Conservation (phyloP, 1,140 invertebrate species). For the Sitophilus oryzae region DNA sequence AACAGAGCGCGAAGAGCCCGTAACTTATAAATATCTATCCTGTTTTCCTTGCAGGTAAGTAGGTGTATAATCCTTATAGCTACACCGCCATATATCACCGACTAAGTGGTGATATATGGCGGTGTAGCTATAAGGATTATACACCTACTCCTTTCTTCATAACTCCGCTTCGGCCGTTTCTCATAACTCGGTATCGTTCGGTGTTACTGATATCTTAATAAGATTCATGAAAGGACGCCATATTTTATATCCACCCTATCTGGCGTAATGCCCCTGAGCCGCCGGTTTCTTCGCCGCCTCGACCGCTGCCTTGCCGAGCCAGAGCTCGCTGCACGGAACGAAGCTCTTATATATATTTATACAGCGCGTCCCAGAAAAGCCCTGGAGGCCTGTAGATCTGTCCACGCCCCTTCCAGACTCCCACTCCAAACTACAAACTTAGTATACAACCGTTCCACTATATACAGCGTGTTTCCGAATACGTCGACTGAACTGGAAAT, state of each 20-base stretch:
- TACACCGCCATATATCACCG: too few relatives aligned
- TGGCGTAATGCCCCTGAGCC: conserved; percentile 38
- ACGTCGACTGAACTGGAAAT: too few relatives aligned
- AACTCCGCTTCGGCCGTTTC: conserved; percentile 40
- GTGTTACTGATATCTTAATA: conserved; percentile 61
- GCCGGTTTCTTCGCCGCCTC: conserved; percentile 26
- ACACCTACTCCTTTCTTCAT: conserved; percentile 48
- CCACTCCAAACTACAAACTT: too few relatives aligned
- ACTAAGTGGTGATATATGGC: conserved; percentile 46
- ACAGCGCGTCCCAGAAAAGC: too few relatives aligned
- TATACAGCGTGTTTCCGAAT: too few relatives aligned
- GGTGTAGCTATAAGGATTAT: conserved; percentile 47
- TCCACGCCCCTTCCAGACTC: too few relatives aligned
- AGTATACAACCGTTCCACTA: too few relatives aligned
- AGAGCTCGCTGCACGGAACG: conserved; percentile 25
- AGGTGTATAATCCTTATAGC: too few relatives aligned
- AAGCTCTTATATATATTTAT: conserved; percentile 1
- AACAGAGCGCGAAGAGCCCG: conserved; percentile 41
- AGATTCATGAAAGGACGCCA: conserved; percentile 65
- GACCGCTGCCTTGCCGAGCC: conserved; percentile 27
- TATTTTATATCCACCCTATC: conserved; percentile 59
- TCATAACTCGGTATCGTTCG: conserved; percentile 42
- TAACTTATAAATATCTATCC: conserved; percentile 47
- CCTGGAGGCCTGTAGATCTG: too few relatives aligned
- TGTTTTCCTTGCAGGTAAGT: conserved; percentile 46